phyloP scores from a whole-genome alignment of 2,888 invertebrate genomes.

The Nephrocerus scutellatus region DNA sequence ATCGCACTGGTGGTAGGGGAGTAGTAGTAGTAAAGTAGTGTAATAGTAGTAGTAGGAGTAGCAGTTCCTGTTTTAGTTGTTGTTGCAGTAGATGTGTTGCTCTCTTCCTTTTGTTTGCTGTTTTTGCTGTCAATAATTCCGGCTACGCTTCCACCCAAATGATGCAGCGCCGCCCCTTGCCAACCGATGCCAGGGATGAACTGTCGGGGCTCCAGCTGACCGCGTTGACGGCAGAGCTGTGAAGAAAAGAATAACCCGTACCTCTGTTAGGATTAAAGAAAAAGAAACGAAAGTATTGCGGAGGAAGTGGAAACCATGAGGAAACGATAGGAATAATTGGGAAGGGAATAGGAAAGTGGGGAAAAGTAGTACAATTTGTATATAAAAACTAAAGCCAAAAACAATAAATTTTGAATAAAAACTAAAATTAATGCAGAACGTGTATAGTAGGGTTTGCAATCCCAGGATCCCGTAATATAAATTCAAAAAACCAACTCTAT shows the following conservation, averaged over 20 bases:
- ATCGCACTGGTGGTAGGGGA: too few relatives aligned
- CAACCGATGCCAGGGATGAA: slow-evolving; percentile 72
- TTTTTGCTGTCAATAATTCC: too few relatives aligned
- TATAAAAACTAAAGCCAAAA: slow-evolving; percentile 16
- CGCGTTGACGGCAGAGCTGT: slow-evolving; percentile 76
- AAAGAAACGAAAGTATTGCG: not conserved
- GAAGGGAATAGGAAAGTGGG: slow-evolving; percentile 15
- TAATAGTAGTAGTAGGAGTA: too few relatives aligned
- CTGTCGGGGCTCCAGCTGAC: slow-evolving; percentile 86
- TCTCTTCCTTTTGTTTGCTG: too few relatives aligned
- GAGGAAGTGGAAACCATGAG: not conserved
- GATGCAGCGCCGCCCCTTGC: slow-evolving; percentile 71
- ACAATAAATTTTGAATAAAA: slow-evolving; percentile 11
- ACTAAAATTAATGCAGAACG: slow-evolving; percentile 2
- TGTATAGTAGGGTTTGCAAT: not conserved
- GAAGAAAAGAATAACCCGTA: slow-evolving; percentile 45
- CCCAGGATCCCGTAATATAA: too few relatives aligned
- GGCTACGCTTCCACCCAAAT: slow-evolving; percentile 66
- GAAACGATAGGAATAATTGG: not conserved
- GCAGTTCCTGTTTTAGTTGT: too few relatives aligned
- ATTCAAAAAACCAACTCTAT: too few relatives aligned
- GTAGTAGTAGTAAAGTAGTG: too few relatives aligned
- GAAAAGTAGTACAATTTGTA: slow-evolving; percentile 10
- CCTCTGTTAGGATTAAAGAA: slow-evolving; percentile 20
- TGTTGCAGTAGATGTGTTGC: too few relatives aligned